Percentiles rank a stretch among this genome's conserved stretches.
These are phyloP conservation scores for Thera obeliscata DNA, from an alignment of 2,888 invertebrate genomes.

Conservation along the genomic window DNA sequence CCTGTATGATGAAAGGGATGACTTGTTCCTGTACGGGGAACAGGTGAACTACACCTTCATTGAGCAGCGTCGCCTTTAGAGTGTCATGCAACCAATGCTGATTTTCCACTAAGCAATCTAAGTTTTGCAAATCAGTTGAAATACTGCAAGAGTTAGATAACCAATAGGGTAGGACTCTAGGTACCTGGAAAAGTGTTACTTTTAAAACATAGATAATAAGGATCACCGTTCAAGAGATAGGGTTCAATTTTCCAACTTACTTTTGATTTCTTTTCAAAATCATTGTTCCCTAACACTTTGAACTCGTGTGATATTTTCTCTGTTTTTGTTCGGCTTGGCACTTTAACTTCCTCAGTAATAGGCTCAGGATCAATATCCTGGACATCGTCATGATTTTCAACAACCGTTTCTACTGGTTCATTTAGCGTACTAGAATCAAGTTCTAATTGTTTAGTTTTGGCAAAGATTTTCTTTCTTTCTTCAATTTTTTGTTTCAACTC, in stretches of 20 bases:
- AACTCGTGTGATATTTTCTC: constrained; percentile 70
- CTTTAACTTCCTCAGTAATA: constrained; percentile 25
- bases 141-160: constrained; percentile 91
- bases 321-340: constrained; percentile 29
- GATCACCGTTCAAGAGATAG: not conserved
- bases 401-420: constrained; percentile 33
- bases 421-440: constrained; percentile 51
- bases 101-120: constrained; percentile 80
- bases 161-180: constrained; percentile 94
- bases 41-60: constrained; percentile 89
- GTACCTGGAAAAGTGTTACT: constrained; percentile 81
- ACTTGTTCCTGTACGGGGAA: constrained; percentile 94
- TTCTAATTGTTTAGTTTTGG: constrained; percentile 50
- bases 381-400: constrained; percentile 46
- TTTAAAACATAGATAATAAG: not conserved
- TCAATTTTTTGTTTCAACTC: constrained; percentile 86
- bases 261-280: constrained; percentile 83
- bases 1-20: constrained; percentile 90
- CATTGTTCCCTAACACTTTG: constrained; percentile 88
- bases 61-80: constrained; percentile 86
- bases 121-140: constrained; percentile 87
- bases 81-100: constrained; percentile 86
- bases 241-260: constrained; percentile 51
- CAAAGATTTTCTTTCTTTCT: constrained; percentile 73
- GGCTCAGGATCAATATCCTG: constrained; percentile 45